Conservation (phyloP, 2,113 vertebrate species). For the Mormyrus lacerda region DNA sequence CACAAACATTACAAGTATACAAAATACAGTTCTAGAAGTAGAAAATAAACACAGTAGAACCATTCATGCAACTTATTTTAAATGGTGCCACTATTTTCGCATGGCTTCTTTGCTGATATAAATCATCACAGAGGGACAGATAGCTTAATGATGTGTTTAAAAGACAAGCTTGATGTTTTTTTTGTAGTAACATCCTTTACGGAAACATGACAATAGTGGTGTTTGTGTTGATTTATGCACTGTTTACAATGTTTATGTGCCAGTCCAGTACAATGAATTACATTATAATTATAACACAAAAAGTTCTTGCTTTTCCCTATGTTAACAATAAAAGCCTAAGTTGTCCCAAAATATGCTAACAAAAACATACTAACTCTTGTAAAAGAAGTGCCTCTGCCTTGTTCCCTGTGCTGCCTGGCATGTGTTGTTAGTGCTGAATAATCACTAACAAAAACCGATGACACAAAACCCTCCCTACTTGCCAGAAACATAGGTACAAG, state of each 20-base stretch:
- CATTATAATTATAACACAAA: background rate
- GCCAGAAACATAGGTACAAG: no score
- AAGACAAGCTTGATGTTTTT: background rate
- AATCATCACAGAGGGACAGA: background rate
- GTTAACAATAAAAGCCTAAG: background rate
- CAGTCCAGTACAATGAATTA: background rate
- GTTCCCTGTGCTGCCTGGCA: background rate
- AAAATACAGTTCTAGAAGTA: background rate
- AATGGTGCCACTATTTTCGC: background rate
- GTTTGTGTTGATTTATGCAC: background rate
- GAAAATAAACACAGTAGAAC: background rate
- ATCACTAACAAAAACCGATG: no score
- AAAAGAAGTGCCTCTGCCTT: background rate
- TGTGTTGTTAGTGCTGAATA: no score
- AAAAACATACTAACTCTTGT: background rate
- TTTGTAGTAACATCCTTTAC: conserved; percentile 11
- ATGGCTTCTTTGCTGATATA: background rate
- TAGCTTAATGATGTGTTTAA: conserved; percentile 12
- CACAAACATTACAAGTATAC: background rate
- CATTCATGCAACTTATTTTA: conserved; percentile 6
- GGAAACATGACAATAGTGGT: conserved; percentile 6
- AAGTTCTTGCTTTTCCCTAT: background rate
- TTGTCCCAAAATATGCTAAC: background rate
- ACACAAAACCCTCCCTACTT: no score
- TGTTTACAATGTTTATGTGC: conserved; percentile 1